Percentiles rank a stretch among this genome's conserved stretches.
Conservation (phyloP, 2,113 vertebrate species). For the Otolemur garnettii region DNA sequence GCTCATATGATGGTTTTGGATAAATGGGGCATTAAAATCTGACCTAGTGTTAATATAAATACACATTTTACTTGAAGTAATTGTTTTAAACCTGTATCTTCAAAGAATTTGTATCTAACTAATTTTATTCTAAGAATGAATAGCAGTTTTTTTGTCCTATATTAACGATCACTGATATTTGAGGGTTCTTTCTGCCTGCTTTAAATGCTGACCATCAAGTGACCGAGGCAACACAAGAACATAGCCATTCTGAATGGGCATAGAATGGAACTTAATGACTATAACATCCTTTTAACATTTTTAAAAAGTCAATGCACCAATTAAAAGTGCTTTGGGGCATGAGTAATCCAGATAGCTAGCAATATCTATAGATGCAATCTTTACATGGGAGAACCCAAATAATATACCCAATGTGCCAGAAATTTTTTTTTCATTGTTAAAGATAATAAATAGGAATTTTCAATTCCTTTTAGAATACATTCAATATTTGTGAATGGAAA, state of each 20-base stretch:
- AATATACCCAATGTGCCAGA: not conserved
- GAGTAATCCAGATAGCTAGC: constrained; percentile 11
- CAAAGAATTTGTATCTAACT: not conserved
- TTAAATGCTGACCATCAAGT: constrained; percentile 1
- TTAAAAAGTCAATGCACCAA: constrained; percentile 48
- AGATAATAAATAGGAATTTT: constrained; percentile 40
- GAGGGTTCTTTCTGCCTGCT: not conserved
- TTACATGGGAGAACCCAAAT: constrained; percentile 32
- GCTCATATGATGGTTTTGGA: not conserved
- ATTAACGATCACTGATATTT: constrained; percentile 20
- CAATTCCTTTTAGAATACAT: not conserved
- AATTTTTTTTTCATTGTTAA: constrained; percentile 47
- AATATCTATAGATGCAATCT: constrained; percentile 45
- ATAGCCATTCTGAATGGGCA: not conserved
- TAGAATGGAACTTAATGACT: constrained; percentile 12
- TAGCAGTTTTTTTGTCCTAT: not conserved
- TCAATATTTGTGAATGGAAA: constrained; percentile 7
- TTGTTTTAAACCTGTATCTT: not conserved
- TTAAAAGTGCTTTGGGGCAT: constrained; percentile 53
- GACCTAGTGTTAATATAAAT: not conserved
- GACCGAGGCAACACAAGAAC: not conserved
- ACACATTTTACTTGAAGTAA: not conserved
- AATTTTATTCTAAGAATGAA: constrained; percentile 47
- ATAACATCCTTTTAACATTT: constrained; percentile 9
- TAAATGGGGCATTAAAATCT: not conserved